These are phyloP conservation scores for Pitta sordida DNA, from an alignment of 2,113 vertebrate genomes.

Conservation along the genomic window DNA sequence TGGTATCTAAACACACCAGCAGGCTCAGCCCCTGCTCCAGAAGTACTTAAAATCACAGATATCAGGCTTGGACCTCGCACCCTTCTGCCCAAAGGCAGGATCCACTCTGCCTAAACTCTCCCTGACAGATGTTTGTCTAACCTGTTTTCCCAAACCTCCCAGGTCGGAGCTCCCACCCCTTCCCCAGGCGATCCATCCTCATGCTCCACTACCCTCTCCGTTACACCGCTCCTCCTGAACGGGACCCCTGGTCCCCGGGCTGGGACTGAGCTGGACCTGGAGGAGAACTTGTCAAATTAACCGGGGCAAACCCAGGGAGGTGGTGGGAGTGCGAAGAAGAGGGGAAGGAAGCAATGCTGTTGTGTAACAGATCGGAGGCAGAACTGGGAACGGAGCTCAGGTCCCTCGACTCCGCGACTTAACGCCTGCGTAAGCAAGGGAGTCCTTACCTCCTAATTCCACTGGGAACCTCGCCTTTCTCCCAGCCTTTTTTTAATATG, in stretches of 20 bases:
- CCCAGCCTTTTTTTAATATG: neutral
- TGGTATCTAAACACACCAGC: neutral
- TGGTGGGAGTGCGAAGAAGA: neutral
- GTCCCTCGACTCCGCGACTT: neutral
- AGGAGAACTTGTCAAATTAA: neutral
- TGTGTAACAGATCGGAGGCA: neutral
- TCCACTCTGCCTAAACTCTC: neutral
- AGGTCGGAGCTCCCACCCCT: constrained; percentile 20
- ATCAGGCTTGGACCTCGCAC: neutral
- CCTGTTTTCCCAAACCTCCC: constrained; percentile 51
- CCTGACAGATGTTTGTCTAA: constrained; percentile 42
- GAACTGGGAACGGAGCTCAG: neutral
- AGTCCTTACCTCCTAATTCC: neutral
- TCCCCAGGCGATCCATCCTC: constrained; percentile 23
- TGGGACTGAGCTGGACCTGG: accelerated
- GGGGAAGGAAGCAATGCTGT: neutral
- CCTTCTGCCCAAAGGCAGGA: constrained; percentile 27
- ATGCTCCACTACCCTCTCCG: neutral
- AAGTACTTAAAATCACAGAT: neutral
- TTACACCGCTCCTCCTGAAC: neutral
- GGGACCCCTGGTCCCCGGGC: accelerated
- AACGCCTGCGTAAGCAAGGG: neutral
- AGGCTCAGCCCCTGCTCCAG: neutral
- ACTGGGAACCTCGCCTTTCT: neutral
- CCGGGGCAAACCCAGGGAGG: neutral